Conservation (phyloP, 1,140 invertebrate genomes). For the Temnothorax nylanderi region DNA sequence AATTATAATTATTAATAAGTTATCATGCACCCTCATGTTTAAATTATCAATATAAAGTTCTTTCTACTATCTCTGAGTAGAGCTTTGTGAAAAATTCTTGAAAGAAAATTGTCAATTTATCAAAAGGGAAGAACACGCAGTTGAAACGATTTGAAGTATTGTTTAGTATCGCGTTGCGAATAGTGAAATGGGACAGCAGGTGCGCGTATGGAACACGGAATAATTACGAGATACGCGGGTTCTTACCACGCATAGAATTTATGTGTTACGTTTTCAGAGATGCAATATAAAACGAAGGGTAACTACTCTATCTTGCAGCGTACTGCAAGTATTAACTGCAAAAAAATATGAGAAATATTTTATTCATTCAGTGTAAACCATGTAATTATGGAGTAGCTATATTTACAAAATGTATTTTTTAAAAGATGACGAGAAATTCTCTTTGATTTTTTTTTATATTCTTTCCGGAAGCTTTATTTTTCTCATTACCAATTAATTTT, state of each 20-base stretch:
- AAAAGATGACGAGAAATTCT: background rate
- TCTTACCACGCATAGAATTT: conserved; percentile 22
- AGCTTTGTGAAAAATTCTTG: background rate
- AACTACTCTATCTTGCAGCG: background rate
- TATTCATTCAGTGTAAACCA: background rate
- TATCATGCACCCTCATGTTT: background rate
- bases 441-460: background rate
- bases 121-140: background rate
- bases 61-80: background rate
- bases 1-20: background rate
- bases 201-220: background rate
- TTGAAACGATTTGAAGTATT: background rate
- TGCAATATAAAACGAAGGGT: background rate
- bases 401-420: background rate
- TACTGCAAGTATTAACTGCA: conserved; percentile 1
- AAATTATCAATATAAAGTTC: background rate
- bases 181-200: conserved; percentile 1
- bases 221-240: conserved; percentile 15
- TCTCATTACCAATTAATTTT: background rate
- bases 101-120: background rate
- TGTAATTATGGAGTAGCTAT: background rate
- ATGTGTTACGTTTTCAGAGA: conserved; percentile 12
- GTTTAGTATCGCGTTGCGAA: background rate
- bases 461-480: background rate
- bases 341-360: conserved; percentile 5